Evolutionary conservation across 2,797 vertebrate species (phyloP), one percentile per base, ranked within the genome.

Genomic region (Lutjanus argentimaculatus): DNA sequence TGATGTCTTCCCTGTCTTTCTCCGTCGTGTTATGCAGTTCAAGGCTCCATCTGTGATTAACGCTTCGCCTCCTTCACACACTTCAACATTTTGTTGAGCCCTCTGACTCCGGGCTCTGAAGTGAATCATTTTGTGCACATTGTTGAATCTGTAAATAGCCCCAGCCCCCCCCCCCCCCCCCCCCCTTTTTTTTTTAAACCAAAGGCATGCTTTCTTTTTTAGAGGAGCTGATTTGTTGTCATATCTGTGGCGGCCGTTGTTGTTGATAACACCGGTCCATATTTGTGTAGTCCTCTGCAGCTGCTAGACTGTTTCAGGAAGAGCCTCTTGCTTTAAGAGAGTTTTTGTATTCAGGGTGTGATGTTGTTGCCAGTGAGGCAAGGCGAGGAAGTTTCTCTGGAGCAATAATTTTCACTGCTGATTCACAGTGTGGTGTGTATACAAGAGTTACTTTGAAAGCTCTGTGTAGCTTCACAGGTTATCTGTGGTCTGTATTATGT

Each of bases 41-140:
- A 68, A 65, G 73, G 25, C 61, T 71, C 55, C 48, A 8, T n/a
- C 56, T 67, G 57, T 64, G 66, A 77, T 64, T 59, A 59, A 64
- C 12, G 1, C 14, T 36, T 36, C 21, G 30, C 49, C 45, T 36
- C 40, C 46, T 55, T 75, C 57, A 67, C 75, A 63, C 61, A 63
- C 66, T 51, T 56, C 1, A 67, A 43, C 65, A 3, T 67, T 73
- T 57, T 42, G 67, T 61, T 75, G 62, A 75, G 40, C 45, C 40
- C 43, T 69, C 67, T 65, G 57, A 51, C 15, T 59, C 14, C 0
- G 6, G 56, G 16, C 68, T 71, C 53, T 43, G 49, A 66, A 25
- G 40, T 40, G 15, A 77, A 66, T 46, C 4, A 1, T 16, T 71
- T 30, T 17, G 4, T 61, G 48, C 49, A 48, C n/a, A 48, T 58